These are phyloP conservation scores for Phataginus tricuspis DNA, from an alignment of 2,797 vertebrate species.

Conservation along the genomic window DNA sequence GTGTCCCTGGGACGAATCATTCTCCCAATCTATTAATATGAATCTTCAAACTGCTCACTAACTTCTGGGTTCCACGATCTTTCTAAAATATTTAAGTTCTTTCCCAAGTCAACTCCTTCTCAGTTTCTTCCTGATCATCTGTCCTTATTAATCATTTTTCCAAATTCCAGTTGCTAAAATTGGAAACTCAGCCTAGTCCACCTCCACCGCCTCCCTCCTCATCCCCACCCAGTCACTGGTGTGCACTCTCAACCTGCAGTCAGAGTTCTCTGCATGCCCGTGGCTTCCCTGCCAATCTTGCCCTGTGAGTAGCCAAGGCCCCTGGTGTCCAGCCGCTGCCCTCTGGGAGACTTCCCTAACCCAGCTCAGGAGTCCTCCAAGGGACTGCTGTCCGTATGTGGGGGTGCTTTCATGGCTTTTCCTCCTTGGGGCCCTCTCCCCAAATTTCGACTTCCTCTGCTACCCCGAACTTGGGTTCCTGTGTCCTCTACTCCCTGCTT, in stretches of 20 bases:
- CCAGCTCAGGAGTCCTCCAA: not conserved
- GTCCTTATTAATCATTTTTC: not conserved
- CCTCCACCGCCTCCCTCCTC: not conserved
- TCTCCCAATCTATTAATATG: not conserved
- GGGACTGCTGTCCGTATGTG: not conserved
- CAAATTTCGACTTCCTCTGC: not conserved
- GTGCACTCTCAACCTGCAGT: fast-evolving
- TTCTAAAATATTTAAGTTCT: not conserved
- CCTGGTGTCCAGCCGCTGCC: not conserved
- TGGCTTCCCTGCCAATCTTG: no score
- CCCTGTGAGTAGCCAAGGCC: no score
- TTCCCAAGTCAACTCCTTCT: not conserved
- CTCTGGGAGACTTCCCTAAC: no score
- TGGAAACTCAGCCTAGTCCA: not conserved
- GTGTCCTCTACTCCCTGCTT: not conserved
- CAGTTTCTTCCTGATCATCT: not conserved
- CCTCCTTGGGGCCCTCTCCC: not conserved
- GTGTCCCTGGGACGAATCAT: not conserved
- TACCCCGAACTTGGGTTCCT: not conserved
- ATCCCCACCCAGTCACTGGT: fast-evolving
- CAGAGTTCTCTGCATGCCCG: fast-evolving
- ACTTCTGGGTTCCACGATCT: not conserved
- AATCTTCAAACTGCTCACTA: not conserved
- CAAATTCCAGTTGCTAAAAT: not conserved
- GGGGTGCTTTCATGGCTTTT: not conserved